Evolutionary conservation across 2,888 invertebrate species (phyloP).

Genomic region (Meliscaeva auricollis): DNA sequence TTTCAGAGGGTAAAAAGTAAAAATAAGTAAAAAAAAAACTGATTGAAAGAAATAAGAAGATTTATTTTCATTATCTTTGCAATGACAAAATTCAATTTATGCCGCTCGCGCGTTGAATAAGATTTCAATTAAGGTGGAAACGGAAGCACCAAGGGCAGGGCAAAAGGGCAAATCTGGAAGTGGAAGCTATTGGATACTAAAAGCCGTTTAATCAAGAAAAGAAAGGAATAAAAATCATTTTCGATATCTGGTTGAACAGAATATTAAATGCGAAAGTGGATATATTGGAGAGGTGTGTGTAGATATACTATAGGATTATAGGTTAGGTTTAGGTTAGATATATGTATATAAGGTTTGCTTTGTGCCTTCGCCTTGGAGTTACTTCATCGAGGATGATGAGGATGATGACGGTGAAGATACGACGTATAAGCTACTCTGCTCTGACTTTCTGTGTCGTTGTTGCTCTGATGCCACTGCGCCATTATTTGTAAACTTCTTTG

Average conservation of each 20-base stretch:
- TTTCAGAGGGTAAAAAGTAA: not conserved
- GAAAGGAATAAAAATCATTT: constrained; percentile 59
- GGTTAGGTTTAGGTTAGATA: not conserved
- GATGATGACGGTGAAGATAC: not conserved
- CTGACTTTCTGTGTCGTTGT: not conserved
- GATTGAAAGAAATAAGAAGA: constrained; percentile 53
- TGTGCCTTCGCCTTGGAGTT: not conserved
- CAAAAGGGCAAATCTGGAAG: constrained; percentile 6
- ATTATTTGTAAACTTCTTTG: constrained; percentile 22
- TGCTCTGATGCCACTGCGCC: not conserved
- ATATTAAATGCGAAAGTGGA: constrained; percentile 35
- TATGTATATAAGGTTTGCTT: not conserved
- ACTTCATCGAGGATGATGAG: not conserved
- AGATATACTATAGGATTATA: not conserved
- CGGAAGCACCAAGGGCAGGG: constrained; percentile 8
- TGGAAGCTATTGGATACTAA: constrained; percentile 37
- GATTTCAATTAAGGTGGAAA: constrained; percentile 47
- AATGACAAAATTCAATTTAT: constrained; percentile 56
- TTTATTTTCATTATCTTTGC: constrained; percentile 53
- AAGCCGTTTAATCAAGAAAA: constrained; percentile 49
- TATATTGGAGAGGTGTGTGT: not conserved
- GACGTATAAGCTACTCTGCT: not conserved
- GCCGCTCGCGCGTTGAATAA: constrained; percentile 31
- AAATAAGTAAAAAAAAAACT: constrained; percentile 2
- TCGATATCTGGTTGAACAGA: constrained; percentile 41